Evolutionary conservation across 2,888 invertebrate genomes (phyloP), one percentile per base, ranked within the genome.

Genomic region (Oxycera nigricornis): DNA sequence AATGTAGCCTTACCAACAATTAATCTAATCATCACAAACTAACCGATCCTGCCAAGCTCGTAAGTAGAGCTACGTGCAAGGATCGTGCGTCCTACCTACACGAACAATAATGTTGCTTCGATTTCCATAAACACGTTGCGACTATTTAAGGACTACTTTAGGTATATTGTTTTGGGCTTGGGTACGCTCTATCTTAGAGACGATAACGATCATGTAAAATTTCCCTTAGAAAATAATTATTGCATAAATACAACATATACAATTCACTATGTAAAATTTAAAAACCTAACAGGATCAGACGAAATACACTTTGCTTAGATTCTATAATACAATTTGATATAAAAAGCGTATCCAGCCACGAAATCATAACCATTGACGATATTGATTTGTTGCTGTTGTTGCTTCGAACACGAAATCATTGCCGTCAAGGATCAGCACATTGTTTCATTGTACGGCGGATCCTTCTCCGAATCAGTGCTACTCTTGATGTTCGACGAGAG

Each of bases 401-500:
- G 46, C 14, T 11, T 28, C n/a, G 28, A 28, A 11, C 59, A n/a
- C n/a, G n/a, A n/a, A n/a, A n/a, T 35, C 20, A 17, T 22, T 62
- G 35, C 11, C 2, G 30, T 70, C 6, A 73, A 73, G 39, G 80
- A 81, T 82, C 83, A 86, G 83, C 86, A 86, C 86, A 86, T 86
- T 75, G 86, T 86, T 80, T 86, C 86, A 79, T 85, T 85, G 78
- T 82, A 84, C 52, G 85, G 84, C 77, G 85, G 84, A 80, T 85
- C 85, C 77, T 85, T 85, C 75, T 86, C 86, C 62, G 85, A 85
- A 46, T 86, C 85, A 41, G 84, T 85, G 80, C 85, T 85, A 77
- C 84, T 85, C 76, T 85, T 86, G 31, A 86, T 86, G 75, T 85
- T 85, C 35, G 84, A 85, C 57, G 86, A 86, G 20, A 86, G 78